phyloP scores from a whole-genome alignment of 2,113 vertebrate species.

The Ariopsis seemanni region DNA sequence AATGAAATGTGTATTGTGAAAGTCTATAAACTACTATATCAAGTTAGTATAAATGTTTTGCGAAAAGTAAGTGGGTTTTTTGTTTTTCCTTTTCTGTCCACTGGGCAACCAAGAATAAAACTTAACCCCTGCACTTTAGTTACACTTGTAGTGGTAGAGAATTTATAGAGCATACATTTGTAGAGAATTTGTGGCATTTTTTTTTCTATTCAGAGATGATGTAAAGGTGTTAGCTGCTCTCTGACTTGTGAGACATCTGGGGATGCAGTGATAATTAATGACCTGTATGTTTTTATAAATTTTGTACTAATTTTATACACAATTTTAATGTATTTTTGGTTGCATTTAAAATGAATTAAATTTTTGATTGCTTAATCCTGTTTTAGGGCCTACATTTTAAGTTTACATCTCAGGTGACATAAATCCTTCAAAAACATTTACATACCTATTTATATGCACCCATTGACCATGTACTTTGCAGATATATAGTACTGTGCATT shows the following conservation, averaged over 20 bases:
- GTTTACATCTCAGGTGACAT: neutral
- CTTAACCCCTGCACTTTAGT: neutral
- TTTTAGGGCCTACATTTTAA: neutral
- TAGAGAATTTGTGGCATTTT: neutral
- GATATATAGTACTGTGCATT: neutral
- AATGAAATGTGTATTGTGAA: neutral
- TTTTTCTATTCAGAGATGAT: neutral
- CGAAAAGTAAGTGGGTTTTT: neutral
- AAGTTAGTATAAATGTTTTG: neutral
- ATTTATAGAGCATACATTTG: neutral
- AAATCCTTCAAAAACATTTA: neutral
- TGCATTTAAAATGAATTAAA: conserved; percentile 22
- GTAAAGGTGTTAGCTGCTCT: neutral
- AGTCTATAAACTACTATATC: neutral
- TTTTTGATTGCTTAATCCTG: neutral
- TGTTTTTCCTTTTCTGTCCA: neutral
- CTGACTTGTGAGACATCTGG: neutral
- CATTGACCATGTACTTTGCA: neutral
- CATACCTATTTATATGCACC: neutral
- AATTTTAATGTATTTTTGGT: conserved; percentile 16
- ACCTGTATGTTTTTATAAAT: neutral
- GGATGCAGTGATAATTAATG: conserved; percentile 1
- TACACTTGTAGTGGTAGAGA: neutral
- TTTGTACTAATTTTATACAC: conserved; percentile 25
- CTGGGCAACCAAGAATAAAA: neutral